phyloP scores from a whole-genome alignment of 2,113 vertebrate species.

The Salvelinus alpinus region DNA sequence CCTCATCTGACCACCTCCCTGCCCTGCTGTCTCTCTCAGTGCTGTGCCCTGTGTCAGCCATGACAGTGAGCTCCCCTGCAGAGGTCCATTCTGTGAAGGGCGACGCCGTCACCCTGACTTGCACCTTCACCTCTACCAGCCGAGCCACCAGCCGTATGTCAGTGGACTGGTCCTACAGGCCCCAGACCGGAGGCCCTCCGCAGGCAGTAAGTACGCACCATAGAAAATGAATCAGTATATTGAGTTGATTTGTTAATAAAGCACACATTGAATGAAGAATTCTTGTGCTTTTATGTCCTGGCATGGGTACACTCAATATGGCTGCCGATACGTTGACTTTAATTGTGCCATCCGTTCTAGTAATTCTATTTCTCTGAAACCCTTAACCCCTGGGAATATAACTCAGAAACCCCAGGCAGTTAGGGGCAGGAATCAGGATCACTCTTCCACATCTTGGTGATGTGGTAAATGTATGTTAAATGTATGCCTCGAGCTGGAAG shows the following conservation, averaged over 20 bases:
- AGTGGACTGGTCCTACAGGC: slow-evolving; percentile 86
- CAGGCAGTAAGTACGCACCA: slow-evolving; percentile 55
- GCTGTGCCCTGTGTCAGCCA: slow-evolving; percentile 46
- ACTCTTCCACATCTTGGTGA: neutral
- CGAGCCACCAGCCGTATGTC: slow-evolving; percentile 77
- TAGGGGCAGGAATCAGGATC: no score
- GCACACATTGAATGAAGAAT: no score
- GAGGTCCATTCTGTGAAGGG: slow-evolving; percentile 77
- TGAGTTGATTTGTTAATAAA: no score
- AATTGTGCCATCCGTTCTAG: no score
- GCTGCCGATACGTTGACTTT: no score
- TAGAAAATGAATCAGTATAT: no score
- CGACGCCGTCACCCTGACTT: slow-evolving; percentile 75
- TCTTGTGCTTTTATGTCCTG: no score
- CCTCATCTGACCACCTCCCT: no score
- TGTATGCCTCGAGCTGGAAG: neutral
- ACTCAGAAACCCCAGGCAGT: no score
- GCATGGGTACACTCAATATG: no score
- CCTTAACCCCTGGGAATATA: no score
- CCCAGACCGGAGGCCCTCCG: slow-evolving; percentile 69
- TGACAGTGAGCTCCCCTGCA: slow-evolving; percentile 77
- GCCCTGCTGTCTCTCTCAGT: slow-evolving; percentile 53
- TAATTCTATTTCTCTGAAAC: no score
- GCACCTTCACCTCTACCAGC: slow-evolving; percentile 81
- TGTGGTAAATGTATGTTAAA: slow-evolving; percentile 6